Conservation (phyloP, 64 coral and sea anemone species). For the Montipora sp. region DNA sequence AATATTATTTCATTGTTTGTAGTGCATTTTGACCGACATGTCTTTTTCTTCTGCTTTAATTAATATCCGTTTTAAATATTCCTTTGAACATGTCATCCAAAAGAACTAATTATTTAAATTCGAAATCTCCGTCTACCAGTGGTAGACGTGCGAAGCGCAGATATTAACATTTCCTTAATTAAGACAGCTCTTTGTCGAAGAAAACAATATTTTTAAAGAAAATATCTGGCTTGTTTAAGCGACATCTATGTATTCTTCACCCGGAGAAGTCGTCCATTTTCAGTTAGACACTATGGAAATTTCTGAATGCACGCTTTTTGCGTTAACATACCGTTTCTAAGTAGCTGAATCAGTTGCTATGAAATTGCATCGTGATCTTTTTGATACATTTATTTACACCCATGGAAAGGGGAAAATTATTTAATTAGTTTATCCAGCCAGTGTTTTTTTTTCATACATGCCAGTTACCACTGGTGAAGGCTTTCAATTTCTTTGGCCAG, state of each 20-base stretch:
- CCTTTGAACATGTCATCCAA: no score
- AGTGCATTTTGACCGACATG: neutral
- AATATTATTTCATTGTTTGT: neutral
- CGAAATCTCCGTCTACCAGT: no score
- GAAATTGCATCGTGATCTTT: neutral
- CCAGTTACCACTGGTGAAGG: no score
- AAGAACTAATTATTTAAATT: neutral
- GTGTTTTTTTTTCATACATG: neutral
- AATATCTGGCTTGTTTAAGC: neutral
- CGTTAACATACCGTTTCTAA: neutral
- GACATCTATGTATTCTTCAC: neutral
- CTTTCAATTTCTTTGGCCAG: no score
- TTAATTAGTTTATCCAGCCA: neutral
- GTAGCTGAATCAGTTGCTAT: neutral
- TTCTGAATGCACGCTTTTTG: neutral
- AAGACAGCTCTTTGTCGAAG: constrained; percentile 73
- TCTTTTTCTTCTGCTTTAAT: no score
- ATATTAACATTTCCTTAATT: constrained; percentile 31
- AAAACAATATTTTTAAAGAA: constrained; percentile 54
- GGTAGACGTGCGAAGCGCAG: no score
- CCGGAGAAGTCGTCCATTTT: neutral
- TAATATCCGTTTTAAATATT: neutral
- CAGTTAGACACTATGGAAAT: constrained; percentile 10
- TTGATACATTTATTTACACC: neutral
- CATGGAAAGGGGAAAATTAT: neutral